Evolutionary conservation across 2,113 vertebrate species (phyloP).

Genomic region (human (Homo sapiens)): DNA sequence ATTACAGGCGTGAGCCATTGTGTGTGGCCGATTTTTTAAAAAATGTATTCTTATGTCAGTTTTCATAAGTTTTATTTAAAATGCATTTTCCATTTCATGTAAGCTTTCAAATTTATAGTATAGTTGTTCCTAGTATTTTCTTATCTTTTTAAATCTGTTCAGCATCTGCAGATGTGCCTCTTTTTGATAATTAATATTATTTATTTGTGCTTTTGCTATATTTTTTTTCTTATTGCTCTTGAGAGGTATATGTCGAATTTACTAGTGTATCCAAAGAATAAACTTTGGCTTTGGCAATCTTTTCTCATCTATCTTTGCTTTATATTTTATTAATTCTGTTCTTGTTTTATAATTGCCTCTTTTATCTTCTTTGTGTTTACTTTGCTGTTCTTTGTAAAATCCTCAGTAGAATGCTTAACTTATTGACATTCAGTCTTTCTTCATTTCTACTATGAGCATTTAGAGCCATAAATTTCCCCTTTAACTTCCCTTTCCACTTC

Average conservation of each 20-base stretch:
- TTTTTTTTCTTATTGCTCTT: neutral
- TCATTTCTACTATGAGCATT: neutral
- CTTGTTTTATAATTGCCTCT: neutral
- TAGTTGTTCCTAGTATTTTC: neutral
- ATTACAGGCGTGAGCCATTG: too few relatives aligned
- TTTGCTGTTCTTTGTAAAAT: neutral
- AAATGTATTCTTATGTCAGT: neutral
- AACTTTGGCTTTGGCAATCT: neutral
- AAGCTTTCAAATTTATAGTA: neutral
- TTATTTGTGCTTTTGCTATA: neutral
- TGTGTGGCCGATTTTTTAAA: neutral
- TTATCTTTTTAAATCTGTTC: neutral
- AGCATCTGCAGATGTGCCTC: neutral
- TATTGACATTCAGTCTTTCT: neutral
- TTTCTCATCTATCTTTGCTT: neutral
- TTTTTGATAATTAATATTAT: neutral
- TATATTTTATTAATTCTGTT: neutral
- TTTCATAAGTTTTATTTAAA: neutral
- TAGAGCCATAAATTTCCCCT: neutral
- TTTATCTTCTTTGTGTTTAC: neutral
- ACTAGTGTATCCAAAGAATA: neutral
- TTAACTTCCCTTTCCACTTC: neutral
- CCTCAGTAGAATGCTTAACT: neutral
- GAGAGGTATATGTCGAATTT: neutral
- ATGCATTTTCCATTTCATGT: neutral